Conservation (phyloP, 2,888 invertebrate species). For the Linnaemya vulpina region DNA sequence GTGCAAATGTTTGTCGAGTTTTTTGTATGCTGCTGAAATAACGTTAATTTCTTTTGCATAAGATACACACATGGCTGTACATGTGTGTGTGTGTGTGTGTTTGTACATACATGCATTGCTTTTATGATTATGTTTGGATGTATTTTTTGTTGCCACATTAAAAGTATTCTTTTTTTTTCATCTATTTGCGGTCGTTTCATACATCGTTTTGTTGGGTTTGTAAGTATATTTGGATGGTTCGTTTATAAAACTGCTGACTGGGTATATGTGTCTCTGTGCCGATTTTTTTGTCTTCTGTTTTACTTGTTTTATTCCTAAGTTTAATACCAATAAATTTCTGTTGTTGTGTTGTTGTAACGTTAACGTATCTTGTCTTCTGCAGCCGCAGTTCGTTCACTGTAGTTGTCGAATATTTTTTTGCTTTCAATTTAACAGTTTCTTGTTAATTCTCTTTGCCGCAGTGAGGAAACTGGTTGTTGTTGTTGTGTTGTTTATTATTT, state of each 20-base stretch:
- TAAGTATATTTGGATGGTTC: constrained; percentile 44
- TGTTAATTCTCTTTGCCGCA: constrained; percentile 64
- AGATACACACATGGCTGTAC: constrained; percentile 6
- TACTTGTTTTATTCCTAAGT: constrained; percentile 68
- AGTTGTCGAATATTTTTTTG: constrained; percentile 48
- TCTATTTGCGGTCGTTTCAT: constrained; percentile 44
- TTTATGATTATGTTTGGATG: neutral
- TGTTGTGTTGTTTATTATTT: constrained; percentile 17
- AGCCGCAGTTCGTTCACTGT: constrained; percentile 64
- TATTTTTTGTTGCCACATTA: constrained; percentile 35
- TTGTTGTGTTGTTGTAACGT: constrained; percentile 32
- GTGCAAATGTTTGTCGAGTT: constrained; percentile 39
- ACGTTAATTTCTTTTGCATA: constrained; percentile 49
- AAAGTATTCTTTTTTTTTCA: constrained; percentile 3
- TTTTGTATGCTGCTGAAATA: constrained; percentile 47
- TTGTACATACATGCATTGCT: neutral
- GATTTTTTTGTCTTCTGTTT: constrained; percentile 70
- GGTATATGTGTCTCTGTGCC: constrained; percentile 82
- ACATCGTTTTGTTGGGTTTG: constrained; percentile 38
- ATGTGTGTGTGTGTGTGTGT: neutral
- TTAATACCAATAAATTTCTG: constrained; percentile 5
- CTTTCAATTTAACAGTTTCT: constrained; percentile 18
- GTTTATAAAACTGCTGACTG: constrained; percentile 76
- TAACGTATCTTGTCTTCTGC: constrained; percentile 49
- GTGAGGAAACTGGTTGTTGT: constrained; percentile 25